Evolutionary conservation across 92 coral and sea anemone genomes (phyloP).

Genomic region (Palythoa caribaeorum): DNA sequence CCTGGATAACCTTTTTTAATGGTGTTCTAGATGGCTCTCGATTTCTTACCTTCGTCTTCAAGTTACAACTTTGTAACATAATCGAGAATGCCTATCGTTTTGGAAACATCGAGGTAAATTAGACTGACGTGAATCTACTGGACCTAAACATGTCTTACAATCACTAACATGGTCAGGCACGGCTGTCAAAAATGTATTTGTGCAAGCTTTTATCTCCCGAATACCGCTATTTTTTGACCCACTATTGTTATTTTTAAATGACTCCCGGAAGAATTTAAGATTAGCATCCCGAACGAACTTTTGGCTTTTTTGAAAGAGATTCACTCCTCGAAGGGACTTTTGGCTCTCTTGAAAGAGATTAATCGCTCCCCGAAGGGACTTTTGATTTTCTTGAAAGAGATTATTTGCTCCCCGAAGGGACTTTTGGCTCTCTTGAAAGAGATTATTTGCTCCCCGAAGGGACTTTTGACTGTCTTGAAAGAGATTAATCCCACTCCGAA

Average conservation of each 20-base stretch:
- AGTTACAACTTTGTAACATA: slow-evolving; percentile 29
- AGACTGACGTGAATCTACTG: background rate
- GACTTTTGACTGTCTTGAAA: background rate
- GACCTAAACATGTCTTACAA: slow-evolving; percentile 17
- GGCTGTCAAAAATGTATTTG: slow-evolving; percentile 23
- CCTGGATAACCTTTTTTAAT: slow-evolving; percentile 5
- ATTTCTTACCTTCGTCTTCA: slow-evolving; percentile 24
- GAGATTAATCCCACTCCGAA: background rate
- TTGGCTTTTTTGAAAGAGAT: background rate
- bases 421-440: background rate
- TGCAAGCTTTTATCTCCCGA: background rate
- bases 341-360: background rate
- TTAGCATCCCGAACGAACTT: background rate
- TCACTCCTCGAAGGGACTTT: background rate
- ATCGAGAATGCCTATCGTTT: slow-evolving; percentile 28
- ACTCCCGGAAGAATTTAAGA: background rate
- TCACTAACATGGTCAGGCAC: slow-evolving; percentile 27
- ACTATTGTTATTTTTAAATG: background rate
- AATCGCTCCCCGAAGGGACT: background rate
- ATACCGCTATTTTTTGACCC: background rate
- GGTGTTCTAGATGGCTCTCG: slow-evolving; percentile 44
- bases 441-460: background rate
- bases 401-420: slow-evolving; percentile 2
- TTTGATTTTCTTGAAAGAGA: background rate
- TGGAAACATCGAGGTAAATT: background rate